Percentiles rank a stretch among this genome's conserved stretches.
Evolutionary conservation across 2,113 vertebrate species (phyloP).

Genomic region (Poeciliopsis turrubarensis): DNA sequence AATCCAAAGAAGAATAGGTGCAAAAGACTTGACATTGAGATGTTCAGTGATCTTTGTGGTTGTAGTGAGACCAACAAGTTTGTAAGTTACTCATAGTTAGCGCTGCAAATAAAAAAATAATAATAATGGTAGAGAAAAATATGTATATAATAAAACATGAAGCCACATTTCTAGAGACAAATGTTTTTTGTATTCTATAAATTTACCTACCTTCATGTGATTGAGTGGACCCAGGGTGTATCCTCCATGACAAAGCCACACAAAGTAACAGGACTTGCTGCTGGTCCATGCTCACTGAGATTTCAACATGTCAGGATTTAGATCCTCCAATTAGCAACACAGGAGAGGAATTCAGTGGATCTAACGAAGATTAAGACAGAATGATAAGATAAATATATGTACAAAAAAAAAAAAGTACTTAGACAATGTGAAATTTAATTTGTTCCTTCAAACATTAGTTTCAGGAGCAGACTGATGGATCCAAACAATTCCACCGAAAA

Average conservation of each 20-base stretch:
- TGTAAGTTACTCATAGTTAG: not conserved
- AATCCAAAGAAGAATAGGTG: not conserved
- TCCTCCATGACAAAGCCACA: conserved; percentile 48
- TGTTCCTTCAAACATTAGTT: not conserved
- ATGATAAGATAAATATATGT: too few species aligned
- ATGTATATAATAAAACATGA: too few species aligned
- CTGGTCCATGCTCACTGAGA: conserved; percentile 52
- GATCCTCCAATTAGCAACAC: not conserved
- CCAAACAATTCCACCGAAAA: conserved; percentile 35
- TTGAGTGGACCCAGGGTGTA: conserved; percentile 47
- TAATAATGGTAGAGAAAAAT: too few species aligned
- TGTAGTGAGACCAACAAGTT: not conserved
- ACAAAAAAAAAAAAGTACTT: not conserved
- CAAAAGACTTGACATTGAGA: not conserved
- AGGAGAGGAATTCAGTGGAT: not conserved
- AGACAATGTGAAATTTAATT: conserved; percentile 1
- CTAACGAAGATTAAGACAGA: not conserved
- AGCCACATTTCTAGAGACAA: not conserved
- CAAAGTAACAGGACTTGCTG: conserved; percentile 56
- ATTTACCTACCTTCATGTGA: conserved; percentile 74
- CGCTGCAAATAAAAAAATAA: too few species aligned
- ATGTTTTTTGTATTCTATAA: not conserved
- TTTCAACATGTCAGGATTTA: conserved; percentile 38
- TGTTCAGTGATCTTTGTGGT: not conserved
- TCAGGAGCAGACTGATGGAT: conserved; percentile 25